These are phyloP conservation scores for Novumbra hubbsi DNA, from an alignment of 2,797 vertebrate species.

Conservation along the genomic window DNA sequence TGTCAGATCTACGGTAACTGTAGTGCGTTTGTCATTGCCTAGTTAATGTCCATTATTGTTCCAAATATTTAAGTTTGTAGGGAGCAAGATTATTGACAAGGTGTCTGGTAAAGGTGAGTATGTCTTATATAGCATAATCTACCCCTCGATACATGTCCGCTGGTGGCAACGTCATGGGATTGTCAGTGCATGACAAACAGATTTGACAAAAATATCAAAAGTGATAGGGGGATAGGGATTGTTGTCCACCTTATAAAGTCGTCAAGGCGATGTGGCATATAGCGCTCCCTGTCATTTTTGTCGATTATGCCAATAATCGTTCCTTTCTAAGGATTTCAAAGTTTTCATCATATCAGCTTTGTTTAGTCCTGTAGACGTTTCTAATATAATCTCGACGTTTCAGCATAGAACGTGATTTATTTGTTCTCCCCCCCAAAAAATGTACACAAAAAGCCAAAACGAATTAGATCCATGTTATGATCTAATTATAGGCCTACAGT, in stretches of 20 bases:
- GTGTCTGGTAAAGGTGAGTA: background rate
- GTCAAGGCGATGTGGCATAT: background rate
- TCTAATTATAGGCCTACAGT: background rate
- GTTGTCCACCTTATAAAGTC: background rate
- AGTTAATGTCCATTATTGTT: background rate
- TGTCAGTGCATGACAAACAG: background rate
- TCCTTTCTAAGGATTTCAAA: background rate
- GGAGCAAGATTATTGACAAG: background rate
- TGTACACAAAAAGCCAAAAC: background rate
- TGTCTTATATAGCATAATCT: background rate
- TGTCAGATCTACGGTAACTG: background rate
- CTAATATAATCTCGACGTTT: background rate
- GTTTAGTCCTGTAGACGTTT: background rate
- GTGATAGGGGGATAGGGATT: background rate
- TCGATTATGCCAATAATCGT: background rate
- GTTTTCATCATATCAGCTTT: background rate
- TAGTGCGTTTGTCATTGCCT: background rate
- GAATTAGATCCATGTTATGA: background rate
- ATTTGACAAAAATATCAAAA: background rate
- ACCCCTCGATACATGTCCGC: background rate
- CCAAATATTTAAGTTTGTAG: background rate
- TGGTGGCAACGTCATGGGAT: background rate
- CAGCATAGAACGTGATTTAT: too few relatives aligned
- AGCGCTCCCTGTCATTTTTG: background rate
- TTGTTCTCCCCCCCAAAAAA: too few relatives aligned